Evolutionary conservation across 2,888 invertebrate species (phyloP).

Genomic region (Melanotus villosus): DNA sequence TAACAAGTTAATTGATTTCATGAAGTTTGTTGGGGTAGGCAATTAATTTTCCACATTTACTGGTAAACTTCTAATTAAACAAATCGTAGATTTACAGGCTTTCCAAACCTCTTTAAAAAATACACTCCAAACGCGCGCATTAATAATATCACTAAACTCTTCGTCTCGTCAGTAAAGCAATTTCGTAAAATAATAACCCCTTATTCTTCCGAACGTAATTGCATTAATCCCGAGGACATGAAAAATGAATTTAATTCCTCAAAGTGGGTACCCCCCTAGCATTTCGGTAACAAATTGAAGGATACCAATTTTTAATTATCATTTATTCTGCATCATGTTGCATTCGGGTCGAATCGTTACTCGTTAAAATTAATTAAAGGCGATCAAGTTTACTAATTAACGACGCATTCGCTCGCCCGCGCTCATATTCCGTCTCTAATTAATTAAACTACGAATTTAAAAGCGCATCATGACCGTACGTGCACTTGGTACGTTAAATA

Average conservation of each 20-base stretch:
- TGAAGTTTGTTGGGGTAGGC: constrained; percentile 26
- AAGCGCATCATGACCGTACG: constrained; percentile 20
- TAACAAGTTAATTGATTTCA: constrained; percentile 33
- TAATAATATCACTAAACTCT: background rate
- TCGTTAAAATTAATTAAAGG: constrained; percentile 42
- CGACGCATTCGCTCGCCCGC: constrained; percentile 15
- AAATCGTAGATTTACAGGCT: background rate
- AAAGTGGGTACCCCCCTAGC: constrained; percentile 12
- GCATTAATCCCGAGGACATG: constrained; percentile 12
- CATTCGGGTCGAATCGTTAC: constrained; percentile 29
- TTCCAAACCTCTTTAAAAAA: background rate
- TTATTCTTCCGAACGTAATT: constrained; percentile 9
- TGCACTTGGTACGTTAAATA: constrained; percentile 11
- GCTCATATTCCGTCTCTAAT: constrained; percentile 20
- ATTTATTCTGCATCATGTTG: constrained; percentile 32
- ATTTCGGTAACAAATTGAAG: constrained; percentile 4
- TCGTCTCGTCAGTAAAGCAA: background rate
- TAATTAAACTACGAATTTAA: constrained; percentile 21
- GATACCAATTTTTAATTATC: constrained; percentile 33
- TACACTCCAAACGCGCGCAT: too few relatives aligned
- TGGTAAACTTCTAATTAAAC: constrained; percentile 18
- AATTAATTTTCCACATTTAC: constrained; percentile 33
- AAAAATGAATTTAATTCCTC: constrained; percentile 18
- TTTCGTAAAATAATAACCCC: constrained; percentile 19
- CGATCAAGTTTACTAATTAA: constrained; percentile 38